Percentiles rank a stretch among this genome's conserved stretches.
These are phyloP conservation scores for Spongilla lacustris DNA, from an alignment of 37 sponge, comb jelly and placozoan genomes.

Conservation along the genomic window DNA sequence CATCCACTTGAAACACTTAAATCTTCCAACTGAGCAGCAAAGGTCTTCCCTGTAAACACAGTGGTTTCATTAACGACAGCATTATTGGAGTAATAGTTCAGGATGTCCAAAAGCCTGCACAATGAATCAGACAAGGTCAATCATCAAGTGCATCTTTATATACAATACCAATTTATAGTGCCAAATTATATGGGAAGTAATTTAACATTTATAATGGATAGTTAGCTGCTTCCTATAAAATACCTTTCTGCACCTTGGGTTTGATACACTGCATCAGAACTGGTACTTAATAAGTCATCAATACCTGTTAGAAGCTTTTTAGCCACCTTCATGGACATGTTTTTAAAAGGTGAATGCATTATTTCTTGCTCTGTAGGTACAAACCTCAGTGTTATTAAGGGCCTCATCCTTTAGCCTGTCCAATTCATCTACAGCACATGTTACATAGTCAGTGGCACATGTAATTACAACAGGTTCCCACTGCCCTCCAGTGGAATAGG, in stretches of 20 bases:
- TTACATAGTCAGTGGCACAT: not conserved
- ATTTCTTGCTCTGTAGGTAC: too few relatives aligned
- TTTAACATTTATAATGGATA: too few relatives aligned
- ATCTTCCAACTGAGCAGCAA: conserved; percentile 51
- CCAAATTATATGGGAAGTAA: too few relatives aligned
- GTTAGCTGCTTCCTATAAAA: too few relatives aligned
- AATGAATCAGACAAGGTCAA: too few relatives aligned
- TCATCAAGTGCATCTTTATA: too few relatives aligned
- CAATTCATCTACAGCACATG: not conserved
- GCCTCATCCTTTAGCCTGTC: not conserved
- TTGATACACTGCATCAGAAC: not conserved
- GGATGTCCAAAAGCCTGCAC: not conserved
- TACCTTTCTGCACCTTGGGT: not conserved
- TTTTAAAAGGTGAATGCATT: too few relatives aligned
- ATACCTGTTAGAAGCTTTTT: not conserved
- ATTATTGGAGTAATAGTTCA: not conserved
- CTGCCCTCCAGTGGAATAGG: not conserved
- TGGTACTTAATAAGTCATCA: not conserved
- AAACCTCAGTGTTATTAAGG: not conserved
- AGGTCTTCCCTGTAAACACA: not conserved
- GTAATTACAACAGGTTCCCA: not conserved
- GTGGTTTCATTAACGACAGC: not conserved
- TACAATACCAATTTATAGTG: too few relatives aligned
- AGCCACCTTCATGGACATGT: not conserved
- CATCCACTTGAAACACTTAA: not conserved